phyloP scores from a whole-genome alignment of 1,140 invertebrate genomes.

The Brevipalpus yothersi region DNA sequence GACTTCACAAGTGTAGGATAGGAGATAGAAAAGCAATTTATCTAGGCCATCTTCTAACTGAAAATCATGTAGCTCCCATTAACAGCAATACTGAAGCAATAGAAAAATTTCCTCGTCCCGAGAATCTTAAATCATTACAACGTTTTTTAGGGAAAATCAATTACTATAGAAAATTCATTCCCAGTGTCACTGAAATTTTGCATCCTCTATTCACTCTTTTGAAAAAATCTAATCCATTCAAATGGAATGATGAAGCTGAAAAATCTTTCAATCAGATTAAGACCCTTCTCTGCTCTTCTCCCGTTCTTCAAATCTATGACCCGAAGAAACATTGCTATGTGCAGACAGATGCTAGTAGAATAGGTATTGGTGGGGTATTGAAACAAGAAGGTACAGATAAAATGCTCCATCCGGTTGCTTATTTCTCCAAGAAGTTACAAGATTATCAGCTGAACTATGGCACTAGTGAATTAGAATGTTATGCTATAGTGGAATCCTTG shows the following conservation, averaged over 20 bases:
- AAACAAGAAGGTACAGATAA: constrained; percentile 10
- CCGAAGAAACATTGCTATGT: background rate
- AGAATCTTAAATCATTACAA: constrained; percentile 17
- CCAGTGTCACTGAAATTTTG: no score
- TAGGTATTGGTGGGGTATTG: constrained; percentile 11
- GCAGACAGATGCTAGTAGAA: constrained; percentile 2
- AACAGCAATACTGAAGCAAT: constrained; percentile 16
- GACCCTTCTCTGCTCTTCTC: constrained; percentile 12
- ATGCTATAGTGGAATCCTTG: constrained; percentile 23
- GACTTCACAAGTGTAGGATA: constrained; percentile 9
- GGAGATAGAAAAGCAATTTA: constrained; percentile 1
- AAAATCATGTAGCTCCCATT: constrained; percentile 17
- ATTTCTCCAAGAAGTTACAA: constrained; percentile 12
- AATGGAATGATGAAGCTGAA: constrained; percentile 8
- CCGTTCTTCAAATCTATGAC: constrained; percentile 1
- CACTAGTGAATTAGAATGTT: constrained; percentile 28
- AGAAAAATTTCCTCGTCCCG: constrained; percentile 11
- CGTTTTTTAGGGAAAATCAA: constrained; percentile 21
- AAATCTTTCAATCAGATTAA: constrained; percentile 20
- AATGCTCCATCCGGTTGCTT: constrained; percentile 20
- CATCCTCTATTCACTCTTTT: constrained; percentile 9
- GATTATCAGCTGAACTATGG: constrained; percentile 17
- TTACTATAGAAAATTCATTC: constrained; percentile 4
- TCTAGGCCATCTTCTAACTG: constrained; percentile 8
- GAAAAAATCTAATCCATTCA: constrained; percentile 10